These are phyloP conservation scores for Thunnus thynnus DNA, from an alignment of 2,113 vertebrate species.

Conservation along the genomic window DNA sequence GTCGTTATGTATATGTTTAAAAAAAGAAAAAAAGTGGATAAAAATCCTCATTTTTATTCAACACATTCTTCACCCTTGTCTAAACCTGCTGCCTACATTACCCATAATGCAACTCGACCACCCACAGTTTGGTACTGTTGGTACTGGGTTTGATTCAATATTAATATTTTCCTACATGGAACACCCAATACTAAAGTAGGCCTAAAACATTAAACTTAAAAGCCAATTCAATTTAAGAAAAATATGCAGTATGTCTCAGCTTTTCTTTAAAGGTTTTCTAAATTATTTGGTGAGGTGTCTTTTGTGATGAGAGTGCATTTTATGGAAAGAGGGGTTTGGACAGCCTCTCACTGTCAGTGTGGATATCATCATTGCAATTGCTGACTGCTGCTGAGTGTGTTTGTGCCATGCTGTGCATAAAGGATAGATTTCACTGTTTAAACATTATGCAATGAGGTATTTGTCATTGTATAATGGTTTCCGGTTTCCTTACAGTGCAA, in stretches of 20 bases:
- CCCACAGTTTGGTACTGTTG: no score
- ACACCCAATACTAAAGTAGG: background rate
- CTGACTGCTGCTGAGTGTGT: slow-evolving; percentile 9
- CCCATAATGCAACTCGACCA: no score
- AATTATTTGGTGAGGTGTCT: background rate
- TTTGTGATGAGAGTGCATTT: background rate
- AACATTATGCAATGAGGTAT: background rate
- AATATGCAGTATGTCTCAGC: background rate
- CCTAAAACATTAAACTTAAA: background rate
- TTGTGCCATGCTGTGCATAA: background rate
- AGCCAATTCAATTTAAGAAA: background rate
- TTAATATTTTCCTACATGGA: background rate
- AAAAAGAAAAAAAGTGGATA: no score
- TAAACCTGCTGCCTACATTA: no score
- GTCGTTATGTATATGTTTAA: no score
- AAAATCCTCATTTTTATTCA: no score
- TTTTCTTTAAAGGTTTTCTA: background rate
- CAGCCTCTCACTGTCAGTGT: background rate
- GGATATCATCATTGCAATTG: slow-evolving; percentile 28
- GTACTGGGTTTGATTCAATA: no score
- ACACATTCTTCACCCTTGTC: no score
- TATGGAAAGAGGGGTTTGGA: background rate
- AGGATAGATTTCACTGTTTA: background rate
- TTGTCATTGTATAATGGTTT: background rate
- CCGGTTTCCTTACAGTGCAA: background rate